phyloP scores from a whole-genome alignment of 2,113 vertebrate genomes.

The Dipodomys merriami region DNA sequence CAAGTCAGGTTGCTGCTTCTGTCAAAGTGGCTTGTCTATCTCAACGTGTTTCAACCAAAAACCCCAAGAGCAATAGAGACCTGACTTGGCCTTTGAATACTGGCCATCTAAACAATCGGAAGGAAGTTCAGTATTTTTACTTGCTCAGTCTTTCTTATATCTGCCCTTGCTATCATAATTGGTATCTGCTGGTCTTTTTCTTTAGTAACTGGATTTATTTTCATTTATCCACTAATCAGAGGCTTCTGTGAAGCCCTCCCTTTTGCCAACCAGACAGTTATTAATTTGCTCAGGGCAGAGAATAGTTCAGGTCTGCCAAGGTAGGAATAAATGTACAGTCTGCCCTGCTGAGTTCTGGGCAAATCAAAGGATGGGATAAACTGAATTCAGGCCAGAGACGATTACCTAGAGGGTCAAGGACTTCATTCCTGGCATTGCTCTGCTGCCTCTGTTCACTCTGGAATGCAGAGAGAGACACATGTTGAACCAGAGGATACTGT shows the following conservation, averaged over 20 bases:
- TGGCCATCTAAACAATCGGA: neutral
- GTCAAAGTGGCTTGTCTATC: neutral
- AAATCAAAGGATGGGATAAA: neutral
- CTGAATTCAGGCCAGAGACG: neutral
- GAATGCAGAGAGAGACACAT: neutral
- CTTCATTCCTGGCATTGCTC: neutral
- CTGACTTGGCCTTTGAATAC: neutral
- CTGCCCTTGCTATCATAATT: neutral
- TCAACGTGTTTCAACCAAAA: neutral
- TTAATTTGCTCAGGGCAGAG: slow-evolving; percentile 39
- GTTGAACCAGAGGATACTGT: neutral
- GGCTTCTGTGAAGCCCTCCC: neutral
- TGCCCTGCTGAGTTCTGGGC: neutral
- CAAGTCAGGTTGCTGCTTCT: no score
- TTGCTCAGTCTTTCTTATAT: neutral
- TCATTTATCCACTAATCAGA: neutral
- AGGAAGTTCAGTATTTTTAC: neutral
- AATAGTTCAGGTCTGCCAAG: neutral
- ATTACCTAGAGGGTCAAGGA: neutral
- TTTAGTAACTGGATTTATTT: slow-evolving; percentile 3
- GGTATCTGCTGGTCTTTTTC: neutral
- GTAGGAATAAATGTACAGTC: neutral
- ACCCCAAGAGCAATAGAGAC: neutral
- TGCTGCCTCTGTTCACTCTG: neutral
- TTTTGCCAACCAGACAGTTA: neutral